Evolutionary conservation across 2,797 vertebrate species (phyloP).

Genomic region (Anniella stebbinsi): DNA sequence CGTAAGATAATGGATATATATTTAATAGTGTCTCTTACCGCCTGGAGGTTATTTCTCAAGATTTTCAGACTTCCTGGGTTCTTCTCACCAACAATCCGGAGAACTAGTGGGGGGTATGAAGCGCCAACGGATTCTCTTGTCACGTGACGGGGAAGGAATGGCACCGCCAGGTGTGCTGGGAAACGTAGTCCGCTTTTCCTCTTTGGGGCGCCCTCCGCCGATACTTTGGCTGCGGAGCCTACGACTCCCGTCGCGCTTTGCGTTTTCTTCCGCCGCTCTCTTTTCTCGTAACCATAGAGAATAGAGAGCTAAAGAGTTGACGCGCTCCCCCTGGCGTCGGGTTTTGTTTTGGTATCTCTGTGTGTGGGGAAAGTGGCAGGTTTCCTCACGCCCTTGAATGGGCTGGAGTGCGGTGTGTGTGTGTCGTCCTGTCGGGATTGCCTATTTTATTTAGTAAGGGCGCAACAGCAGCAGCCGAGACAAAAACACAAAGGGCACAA

Average conservation of each 20-base stretch:
- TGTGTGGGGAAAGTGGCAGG: no score
- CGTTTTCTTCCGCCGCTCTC: not conserved
- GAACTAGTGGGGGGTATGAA: not conserved
- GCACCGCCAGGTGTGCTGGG: not conserved
- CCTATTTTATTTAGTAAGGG: not conserved
- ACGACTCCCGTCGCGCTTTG: not conserved
- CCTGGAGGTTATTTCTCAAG: not conserved
- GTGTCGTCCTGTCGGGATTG: not conserved
- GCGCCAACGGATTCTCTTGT: not conserved
- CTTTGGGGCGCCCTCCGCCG: rapidly evolving
- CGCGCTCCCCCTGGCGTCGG: not conserved
- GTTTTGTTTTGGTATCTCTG: no score
- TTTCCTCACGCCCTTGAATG: not conserved
- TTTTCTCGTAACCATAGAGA: not conserved
- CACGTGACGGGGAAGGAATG: not conserved
- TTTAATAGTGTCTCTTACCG: not conserved
- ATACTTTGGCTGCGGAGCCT: no score
- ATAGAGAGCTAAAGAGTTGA: no score
- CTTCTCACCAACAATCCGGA: not conserved
- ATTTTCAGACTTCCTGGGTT: no score
- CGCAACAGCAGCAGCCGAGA: not conserved
- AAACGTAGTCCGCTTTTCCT: not conserved
- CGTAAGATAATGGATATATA: not conserved
- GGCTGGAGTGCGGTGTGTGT: not conserved
- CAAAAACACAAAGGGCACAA: no score